A percentile compares a stretch with the other conserved stretches of the same genome.
These are phyloP conservation scores for Prunella himalayana DNA, from an alignment of 2,113 vertebrate species.

Conservation along the genomic window DNA sequence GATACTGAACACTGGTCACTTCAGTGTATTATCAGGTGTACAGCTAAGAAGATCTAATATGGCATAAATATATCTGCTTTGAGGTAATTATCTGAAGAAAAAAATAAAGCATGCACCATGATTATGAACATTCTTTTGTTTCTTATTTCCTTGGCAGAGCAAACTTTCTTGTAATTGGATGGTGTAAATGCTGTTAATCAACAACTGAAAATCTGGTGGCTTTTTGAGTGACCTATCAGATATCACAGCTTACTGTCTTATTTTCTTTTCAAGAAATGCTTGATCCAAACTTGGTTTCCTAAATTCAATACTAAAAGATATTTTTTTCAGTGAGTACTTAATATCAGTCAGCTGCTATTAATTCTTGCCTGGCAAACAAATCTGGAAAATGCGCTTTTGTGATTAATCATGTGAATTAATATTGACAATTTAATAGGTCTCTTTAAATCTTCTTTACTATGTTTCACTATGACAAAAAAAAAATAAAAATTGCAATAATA, in stretches of 20 bases:
- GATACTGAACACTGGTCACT: rapidly evolving
- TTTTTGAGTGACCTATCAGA: not conserved
- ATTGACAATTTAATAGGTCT: not conserved
- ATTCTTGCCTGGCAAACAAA: not conserved
- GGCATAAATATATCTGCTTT: not conserved
- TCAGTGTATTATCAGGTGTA: not conserved
- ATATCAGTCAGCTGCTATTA: not conserved
- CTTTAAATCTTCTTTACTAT: not conserved
- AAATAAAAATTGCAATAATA: not conserved
- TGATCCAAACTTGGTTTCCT: not conserved
- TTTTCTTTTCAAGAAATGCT: not conserved
- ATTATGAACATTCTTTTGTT: not conserved
- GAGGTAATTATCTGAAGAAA: not conserved
- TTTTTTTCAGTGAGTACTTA: not conserved
- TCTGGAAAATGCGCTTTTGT: not conserved
- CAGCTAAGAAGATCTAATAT: not conserved
- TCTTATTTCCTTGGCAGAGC: not conserved
- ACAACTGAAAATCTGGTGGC: not conserved
- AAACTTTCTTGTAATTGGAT: not conserved
- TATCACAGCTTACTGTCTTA: not conserved
- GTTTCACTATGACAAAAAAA: not conserved
- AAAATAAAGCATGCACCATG: not conserved
- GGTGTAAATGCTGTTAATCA: not conserved
- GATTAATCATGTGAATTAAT: not conserved
- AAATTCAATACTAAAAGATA: not conserved